Evolutionary conservation across 2,113 vertebrate species (phyloP), one percentile per base, ranked within the genome.

Genomic region (Beaufortia kweichowensis): DNA sequence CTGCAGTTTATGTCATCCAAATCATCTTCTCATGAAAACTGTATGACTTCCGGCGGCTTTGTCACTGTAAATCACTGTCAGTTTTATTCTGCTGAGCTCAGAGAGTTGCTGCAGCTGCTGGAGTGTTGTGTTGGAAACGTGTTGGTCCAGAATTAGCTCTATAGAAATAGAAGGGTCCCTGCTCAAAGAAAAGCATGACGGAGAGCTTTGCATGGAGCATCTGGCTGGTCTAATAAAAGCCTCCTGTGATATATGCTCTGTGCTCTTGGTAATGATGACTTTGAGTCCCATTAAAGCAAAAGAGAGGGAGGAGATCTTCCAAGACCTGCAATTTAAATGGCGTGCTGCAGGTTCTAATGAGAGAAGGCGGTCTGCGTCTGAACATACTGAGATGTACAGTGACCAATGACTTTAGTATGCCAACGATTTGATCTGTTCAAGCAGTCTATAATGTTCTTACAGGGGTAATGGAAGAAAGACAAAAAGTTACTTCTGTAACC

Each of bases 181-280:
- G 14, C 8, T 55, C 35, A 6, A 59, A 84, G 64, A 77, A 57
- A 73, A 77, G 33, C 60, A n/a, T 24, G 24, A 33, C 31, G 43
- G 33, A 24, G 29, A 61, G 3, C 14, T 41, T 17, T 5, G 31
- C 66, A 39, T 21, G 43, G 56, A 85, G 81, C 90, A 91, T 86
- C 89, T 91, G 89, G 85, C 84, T 78, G 74, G 78, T 77, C 76
- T 64, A 41, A 71, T 89, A 86, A 90, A 90, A 79, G 78, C 81
- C 66, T 86, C 80, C 78, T 57, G 69, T 79, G 75, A 88, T 88
- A 87, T 80, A 77, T 85, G 84, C 86, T 84, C 76, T 81, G 70
- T 83, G 81, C 81, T 80, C 86, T 83, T 86, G 77, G 85, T 90
- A 89, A 90, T 91, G 86, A 91, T 61, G 81, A 88, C 89, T 86